Conservation (phyloP, 2,888 invertebrate species). For the Synergus itoensis region DNA sequence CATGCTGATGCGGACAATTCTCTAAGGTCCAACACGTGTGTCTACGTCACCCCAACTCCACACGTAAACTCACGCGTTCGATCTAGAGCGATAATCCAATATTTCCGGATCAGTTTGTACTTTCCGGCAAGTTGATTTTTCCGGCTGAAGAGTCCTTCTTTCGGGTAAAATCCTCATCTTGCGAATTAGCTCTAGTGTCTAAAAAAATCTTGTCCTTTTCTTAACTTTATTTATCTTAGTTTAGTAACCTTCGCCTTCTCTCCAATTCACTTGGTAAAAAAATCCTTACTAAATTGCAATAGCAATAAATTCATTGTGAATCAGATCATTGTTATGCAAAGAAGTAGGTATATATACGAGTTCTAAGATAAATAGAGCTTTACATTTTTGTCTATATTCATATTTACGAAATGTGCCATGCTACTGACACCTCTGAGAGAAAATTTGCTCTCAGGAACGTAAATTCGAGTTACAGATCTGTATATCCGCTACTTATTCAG, state of each 20-base stretch:
- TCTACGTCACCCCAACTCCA: constrained; percentile 75
- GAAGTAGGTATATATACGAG: neutral
- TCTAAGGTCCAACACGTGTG: constrained; percentile 78
- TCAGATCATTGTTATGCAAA: neutral
- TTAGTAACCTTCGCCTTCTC: neutral
- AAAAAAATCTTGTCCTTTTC: neutral
- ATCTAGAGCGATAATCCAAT: constrained; percentile 71
- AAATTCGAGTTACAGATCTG: neutral
- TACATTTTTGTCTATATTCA: neutral
- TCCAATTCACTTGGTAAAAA: neutral
- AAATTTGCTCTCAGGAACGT: neutral
- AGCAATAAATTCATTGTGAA: neutral
- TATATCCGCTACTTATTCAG: neutral
- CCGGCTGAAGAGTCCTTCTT: constrained; percentile 11
- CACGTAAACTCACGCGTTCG: constrained; percentile 78
- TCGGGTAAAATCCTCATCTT: neutral
- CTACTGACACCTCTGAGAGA: no score
- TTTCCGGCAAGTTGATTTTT: constrained; percentile 25
- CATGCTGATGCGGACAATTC: constrained; percentile 64
- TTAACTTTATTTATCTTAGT: constrained; percentile 14
- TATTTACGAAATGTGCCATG: neutral
- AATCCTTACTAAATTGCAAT: neutral
- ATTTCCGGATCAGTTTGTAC: constrained; percentile 31
- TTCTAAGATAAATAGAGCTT: neutral
- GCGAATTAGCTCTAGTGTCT: neutral